Conservation (phyloP, 2,888 invertebrate species). For the Candidula unifasciata region DNA sequence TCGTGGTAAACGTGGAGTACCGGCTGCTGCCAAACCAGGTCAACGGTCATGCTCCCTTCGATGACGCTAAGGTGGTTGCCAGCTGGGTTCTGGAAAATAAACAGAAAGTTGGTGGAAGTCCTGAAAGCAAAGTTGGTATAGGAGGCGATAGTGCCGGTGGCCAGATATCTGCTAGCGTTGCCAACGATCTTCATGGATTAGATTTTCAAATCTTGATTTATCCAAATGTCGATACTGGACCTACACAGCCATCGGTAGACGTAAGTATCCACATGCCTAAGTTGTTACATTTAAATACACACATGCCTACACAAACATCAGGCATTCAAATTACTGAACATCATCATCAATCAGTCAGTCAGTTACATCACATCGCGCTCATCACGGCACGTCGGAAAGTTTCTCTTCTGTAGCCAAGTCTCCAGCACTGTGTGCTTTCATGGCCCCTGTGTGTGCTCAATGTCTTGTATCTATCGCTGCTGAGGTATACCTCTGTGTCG, state of each 20-base stretch:
- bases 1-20: constrained; percentile 51
- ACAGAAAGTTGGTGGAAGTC: background rate
- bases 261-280: background rate
- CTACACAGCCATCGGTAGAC: background rate
- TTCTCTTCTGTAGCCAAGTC: too few species aligned
- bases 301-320: too few species aligned
- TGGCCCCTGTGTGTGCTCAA: too few species aligned
- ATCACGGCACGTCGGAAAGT: too few species aligned
- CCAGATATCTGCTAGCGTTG: constrained; percentile 14
- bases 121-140: constrained; percentile 32
- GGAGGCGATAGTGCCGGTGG: constrained; percentile 43
- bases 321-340: too few species aligned
- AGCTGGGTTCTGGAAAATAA: constrained; percentile 51
- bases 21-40: constrained; percentile 45
- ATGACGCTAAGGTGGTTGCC: constrained; percentile 41
- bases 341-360: background rate
- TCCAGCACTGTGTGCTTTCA: too few species aligned
- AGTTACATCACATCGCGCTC: background rate
- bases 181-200: constrained; percentile 23
- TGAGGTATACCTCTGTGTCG: too few species aligned
- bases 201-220: constrained; percentile 29
- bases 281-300: too few species aligned
- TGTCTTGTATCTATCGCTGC: too few species aligned
- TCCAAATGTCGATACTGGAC: background rate
- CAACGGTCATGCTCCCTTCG: constrained; percentile 38